phyloP scores from a whole-genome alignment of 2,113 vertebrate genomes.

The Brachyhypopomus gauderio region DNA sequence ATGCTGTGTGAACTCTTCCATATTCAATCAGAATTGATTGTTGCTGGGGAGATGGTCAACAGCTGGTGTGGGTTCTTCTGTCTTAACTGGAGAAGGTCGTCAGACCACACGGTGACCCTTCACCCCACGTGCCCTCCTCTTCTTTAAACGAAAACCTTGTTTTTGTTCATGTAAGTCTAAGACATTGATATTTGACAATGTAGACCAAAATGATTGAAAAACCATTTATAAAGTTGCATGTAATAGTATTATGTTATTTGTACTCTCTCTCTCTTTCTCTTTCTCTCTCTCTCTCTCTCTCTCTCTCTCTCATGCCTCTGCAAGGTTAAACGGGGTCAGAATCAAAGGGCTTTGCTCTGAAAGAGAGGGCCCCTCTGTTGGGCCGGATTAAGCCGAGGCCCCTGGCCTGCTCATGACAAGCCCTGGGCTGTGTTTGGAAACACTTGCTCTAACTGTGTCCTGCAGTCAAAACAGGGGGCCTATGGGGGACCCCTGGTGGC shows the following conservation, averaged over 20 bases:
- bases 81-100: background rate
- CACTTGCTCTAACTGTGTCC: slow-evolving; percentile 74
- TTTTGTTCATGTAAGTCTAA: too few relatives aligned
- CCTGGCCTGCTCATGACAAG: slow-evolving; percentile 71
- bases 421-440: slow-evolving; percentile 76
- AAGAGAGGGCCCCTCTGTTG: slow-evolving; percentile 61
- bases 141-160: too few relatives aligned
- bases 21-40: slow-evolving; percentile 6
- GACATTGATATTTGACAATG: too few relatives aligned
- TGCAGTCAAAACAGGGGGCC: slow-evolving; percentile 62
- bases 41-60: background rate
- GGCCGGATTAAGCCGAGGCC: slow-evolving; percentile 72
- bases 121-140: too few relatives aligned
- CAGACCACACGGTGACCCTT: background rate
- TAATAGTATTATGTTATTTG: too few relatives aligned
- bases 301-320: slow-evolving; percentile 17
- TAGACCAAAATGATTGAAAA: too few relatives aligned
- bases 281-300: slow-evolving; percentile 31
- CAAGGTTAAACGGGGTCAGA: slow-evolving; percentile 75
- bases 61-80: background rate
- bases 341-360: slow-evolving; percentile 61
- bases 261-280: background rate
- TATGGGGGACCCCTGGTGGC: slow-evolving; percentile 58
- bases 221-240: too few relatives aligned
- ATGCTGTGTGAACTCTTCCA: slow-evolving; percentile 57